These are phyloP conservation scores for Chelmon rostratus DNA, from an alignment of 2,797 vertebrate species.

Conservation along the genomic window DNA sequence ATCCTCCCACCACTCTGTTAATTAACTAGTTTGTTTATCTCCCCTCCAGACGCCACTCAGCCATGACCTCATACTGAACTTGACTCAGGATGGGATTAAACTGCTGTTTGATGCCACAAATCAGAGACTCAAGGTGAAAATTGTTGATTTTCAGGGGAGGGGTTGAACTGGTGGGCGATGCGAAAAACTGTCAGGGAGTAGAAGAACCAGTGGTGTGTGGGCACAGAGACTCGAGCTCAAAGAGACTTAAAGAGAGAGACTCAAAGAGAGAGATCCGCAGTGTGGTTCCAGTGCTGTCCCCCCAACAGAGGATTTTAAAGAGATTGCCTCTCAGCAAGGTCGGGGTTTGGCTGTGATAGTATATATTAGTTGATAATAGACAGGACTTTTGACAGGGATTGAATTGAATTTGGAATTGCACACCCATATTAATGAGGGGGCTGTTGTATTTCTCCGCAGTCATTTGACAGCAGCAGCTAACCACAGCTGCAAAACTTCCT, in stretches of 20 bases:
- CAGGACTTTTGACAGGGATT: neutral
- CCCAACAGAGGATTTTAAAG: neutral
- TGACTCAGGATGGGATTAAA: conserved; percentile 99
- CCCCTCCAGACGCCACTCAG: conserved; percentile 93
- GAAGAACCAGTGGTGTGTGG: neutral
- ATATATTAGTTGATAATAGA: neutral
- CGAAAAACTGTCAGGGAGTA: neutral
- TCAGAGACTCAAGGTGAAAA: conserved; percentile 97
- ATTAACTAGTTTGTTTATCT: conserved; percentile 55
- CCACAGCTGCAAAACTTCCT: neutral
- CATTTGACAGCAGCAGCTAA: neutral
- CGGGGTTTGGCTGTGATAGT: neutral
- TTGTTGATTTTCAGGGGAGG: neutral
- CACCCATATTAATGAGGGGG: neutral
- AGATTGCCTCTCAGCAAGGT: neutral
- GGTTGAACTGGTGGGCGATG: neutral
- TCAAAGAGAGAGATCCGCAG: neutral
- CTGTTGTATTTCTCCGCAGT: neutral
- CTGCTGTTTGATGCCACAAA: conserved; percentile 99
- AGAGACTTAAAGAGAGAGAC: too few relatives aligned
- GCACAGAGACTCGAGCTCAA: neutral
- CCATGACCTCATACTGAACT: conserved; percentile 99
- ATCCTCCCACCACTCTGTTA: neutral
- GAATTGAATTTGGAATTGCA: neutral
- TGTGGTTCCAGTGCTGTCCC: neutral